These are phyloP conservation scores for Eira barbara DNA, from an alignment of 2,113 vertebrate species.

Conservation along the genomic window DNA sequence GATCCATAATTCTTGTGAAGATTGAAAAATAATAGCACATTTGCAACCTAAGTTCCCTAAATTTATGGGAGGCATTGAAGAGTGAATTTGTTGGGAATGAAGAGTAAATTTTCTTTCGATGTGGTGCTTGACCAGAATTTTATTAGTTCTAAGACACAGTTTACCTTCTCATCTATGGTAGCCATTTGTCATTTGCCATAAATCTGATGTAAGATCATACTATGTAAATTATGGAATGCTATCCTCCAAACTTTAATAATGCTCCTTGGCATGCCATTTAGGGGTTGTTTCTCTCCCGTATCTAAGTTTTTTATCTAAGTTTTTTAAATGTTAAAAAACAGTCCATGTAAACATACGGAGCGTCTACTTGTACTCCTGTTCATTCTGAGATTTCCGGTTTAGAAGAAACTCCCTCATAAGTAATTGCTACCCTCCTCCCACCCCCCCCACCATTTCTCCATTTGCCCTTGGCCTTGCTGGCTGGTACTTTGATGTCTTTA, in stretches of 20 bases:
- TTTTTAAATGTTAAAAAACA: not conserved
- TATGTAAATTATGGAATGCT: conserved; percentile 40
- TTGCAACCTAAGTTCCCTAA: conserved; percentile 21
- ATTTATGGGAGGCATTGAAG: conserved; percentile 61
- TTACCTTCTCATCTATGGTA: conserved; percentile 52
- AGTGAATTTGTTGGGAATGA: conserved; percentile 40
- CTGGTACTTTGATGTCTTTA: not conserved
- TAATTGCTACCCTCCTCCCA: not conserved
- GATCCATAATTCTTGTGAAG: conserved; percentile 39
- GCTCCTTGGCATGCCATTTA: not conserved
- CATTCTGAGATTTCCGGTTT: conserved; percentile 47
- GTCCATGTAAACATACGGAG: not conserved
- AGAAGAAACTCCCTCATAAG: conserved; percentile 2
- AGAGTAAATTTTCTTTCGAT: conserved; percentile 43
- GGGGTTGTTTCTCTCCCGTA: not conserved
- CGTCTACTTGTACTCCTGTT: not conserved
- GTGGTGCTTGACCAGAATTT: conserved; percentile 48
- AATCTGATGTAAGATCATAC: not conserved
- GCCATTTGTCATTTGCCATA: conserved; percentile 56
- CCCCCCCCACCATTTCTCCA: not conserved
- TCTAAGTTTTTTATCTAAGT: not conserved
- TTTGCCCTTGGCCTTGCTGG: not conserved
- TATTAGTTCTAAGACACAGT: conserved; percentile 47
- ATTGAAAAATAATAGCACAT: conserved; percentile 55
- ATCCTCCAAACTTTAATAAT: not conserved